Evolutionary conservation across 2,113 vertebrate genomes (phyloP).

Genomic region (Melanocharis versteri): DNA sequence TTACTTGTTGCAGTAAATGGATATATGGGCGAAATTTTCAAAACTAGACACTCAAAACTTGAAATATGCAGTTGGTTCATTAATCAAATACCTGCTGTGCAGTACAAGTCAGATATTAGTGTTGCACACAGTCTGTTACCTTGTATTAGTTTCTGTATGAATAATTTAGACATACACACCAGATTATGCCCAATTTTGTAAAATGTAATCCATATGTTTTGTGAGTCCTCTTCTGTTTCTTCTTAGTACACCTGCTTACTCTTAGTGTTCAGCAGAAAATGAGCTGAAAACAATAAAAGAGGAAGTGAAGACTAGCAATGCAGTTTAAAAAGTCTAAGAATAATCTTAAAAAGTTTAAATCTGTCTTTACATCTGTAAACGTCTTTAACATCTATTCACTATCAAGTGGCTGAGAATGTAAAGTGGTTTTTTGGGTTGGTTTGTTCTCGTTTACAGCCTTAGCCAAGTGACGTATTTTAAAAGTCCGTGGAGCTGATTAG

Average conservation of each 20-base stretch:
- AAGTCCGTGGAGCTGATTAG: background rate
- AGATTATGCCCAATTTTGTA: background rate
- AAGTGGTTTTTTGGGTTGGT: background rate
- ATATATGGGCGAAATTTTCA: background rate
- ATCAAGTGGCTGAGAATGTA: background rate
- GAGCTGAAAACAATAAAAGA: background rate
- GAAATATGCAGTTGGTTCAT: background rate
- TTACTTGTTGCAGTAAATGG: background rate
- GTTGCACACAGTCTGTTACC: background rate
- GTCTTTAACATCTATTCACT: background rate
- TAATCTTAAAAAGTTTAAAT: background rate
- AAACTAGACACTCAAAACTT: background rate
- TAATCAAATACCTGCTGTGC: background rate
- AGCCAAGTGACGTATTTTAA: background rate
- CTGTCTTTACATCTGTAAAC: background rate
- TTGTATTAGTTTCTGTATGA: background rate
- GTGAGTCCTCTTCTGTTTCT: background rate
- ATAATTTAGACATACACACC: background rate
- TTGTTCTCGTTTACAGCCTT: background rate
- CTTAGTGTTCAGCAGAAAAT: background rate
- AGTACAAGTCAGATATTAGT: background rate
- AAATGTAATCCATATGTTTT: background rate
- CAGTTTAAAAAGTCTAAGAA: background rate
- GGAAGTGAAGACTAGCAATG: background rate
- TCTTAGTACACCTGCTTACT: background rate